Base-by-base conservation (phyloP, 2,797 vertebrate genomes). In the Mormyrops boulengeri region DNA sequence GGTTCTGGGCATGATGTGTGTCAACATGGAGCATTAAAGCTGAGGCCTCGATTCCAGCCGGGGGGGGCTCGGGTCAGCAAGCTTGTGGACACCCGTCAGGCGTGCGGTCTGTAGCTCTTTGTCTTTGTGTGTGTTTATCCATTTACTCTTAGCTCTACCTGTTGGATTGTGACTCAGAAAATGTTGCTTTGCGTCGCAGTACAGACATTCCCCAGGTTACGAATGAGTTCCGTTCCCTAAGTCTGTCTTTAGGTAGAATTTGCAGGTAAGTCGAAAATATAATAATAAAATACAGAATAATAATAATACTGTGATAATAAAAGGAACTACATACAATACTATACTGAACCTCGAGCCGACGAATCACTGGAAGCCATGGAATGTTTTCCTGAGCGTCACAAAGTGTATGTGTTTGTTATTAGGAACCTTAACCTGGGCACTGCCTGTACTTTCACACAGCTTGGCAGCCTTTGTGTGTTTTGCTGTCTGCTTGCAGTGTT, bases 1-100 rank as follows among this genome's bases (percentile, higher is more conserved):
- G 95, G 94, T 90, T 86, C 90, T 0, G 0, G 0, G 88, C 62
- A 87, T 92, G 73, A 91, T 90, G 0, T 53, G 4, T 12, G 0
- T 44, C 12, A 19, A 80, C 5, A 80, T 44, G 73, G 38, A 44
- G 34, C 34, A 17, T 80, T 44, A 80, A n/a, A 44, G 14, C 34
- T 44, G 17, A 77, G 34, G 1, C 6, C 5, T 77, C 6, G 19
- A 6, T 77, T 41, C 38, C 38, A 19, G 38, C 73, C 0, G 5
- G 73, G 30, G 34, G 69, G n/a, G 34, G 6, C 17, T 80, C 11
- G 9, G 0, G 30, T 69, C 66, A 14, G 66, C 26, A 69, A 5
- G 26, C 66, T 14, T 69, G 66, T 34, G 66, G 66, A 69, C 26
- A 4, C 66, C 66, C 3, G 66, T 69, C 26, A 34, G 66, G 26